A percentile compares a stretch with the other conserved stretches of the same genome.
Evolutionary conservation across 2,113 vertebrate genomes (phyloP).

Genomic region (Paraplagusia blochii): DNA sequence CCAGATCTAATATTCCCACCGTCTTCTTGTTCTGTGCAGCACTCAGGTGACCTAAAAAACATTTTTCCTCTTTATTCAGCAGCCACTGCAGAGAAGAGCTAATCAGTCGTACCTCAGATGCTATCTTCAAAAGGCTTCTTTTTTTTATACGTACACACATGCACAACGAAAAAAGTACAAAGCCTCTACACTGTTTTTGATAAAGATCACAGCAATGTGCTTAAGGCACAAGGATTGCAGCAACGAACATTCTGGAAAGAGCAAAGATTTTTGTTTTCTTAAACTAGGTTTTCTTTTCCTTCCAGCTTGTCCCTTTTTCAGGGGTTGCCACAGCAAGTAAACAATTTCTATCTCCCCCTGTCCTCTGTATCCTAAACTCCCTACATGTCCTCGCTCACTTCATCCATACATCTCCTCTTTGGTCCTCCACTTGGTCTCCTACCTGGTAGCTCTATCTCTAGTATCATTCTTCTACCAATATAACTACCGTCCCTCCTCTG

Average conservation of each 20-base stretch:
- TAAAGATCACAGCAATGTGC: constrained; percentile 34
- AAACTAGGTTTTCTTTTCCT: too few species aligned
- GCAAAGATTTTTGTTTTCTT: too few species aligned
- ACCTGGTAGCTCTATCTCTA: too few species aligned
- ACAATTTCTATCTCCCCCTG: too few species aligned
- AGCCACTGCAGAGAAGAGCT: constrained; percentile 9
- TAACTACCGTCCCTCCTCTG: too few species aligned
- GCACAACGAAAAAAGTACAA: constrained; percentile 14
- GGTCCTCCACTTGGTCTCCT: too few species aligned
- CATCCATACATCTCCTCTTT: too few species aligned
- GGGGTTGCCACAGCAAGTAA: too few species aligned
- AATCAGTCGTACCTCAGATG: constrained; percentile 42
- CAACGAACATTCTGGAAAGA: constrained; percentile 2
- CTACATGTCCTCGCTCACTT: too few species aligned
- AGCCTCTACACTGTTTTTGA: constrained; percentile 21
- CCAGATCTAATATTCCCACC: constrained; percentile 90
- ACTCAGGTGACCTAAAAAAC: constrained; percentile 85
- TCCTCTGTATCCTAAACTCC: too few species aligned
- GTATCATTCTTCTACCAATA: too few species aligned
- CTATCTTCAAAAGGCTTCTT: constrained; percentile 49
- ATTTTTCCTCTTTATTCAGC: constrained; percentile 33
- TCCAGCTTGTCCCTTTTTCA: too few species aligned
- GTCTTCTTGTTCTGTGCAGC: constrained; percentile 73
- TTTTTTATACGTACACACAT: constrained; percentile 13
- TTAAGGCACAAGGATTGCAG: constrained; percentile 7